Evolutionary conservation across 2,888 invertebrate genomes (phyloP).

Genomic region (Drosophila kambysellisi): DNA sequence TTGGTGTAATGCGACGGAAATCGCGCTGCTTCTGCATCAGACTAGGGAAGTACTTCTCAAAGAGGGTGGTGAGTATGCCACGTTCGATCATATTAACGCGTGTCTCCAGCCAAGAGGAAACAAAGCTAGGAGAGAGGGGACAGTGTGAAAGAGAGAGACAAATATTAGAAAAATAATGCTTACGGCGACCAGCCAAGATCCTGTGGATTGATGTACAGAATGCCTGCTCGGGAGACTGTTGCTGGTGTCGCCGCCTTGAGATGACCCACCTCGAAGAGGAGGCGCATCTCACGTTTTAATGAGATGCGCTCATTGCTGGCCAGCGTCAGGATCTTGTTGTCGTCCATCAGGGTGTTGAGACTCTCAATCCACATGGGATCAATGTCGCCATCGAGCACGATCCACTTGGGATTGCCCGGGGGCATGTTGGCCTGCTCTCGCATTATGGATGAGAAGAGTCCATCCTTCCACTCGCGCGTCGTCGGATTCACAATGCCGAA

Average conservation of each 20-base stretch:
- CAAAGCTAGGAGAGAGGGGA: conserved; percentile 87
- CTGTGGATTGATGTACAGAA: conserved; percentile 96
- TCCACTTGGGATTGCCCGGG: conserved; percentile 96
- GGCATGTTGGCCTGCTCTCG: conserved; percentile 95
- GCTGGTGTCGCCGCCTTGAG: conserved; percentile 97
- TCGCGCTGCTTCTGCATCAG: conserved; percentile 91
- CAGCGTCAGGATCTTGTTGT: conserved; percentile 97
- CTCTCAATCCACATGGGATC: conserved; percentile 95
- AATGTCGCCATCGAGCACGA: conserved; percentile 97
- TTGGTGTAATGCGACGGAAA: conserved; percentile 96
- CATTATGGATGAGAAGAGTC: conserved; percentile 96
- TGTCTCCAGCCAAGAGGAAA: conserved; percentile 95
- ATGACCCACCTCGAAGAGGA: conserved; percentile 96
- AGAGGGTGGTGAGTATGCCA: conserved; percentile 93
- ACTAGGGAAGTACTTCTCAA: conserved; percentile 97
- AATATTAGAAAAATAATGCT: conserved; percentile 82
- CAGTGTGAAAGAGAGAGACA: not conserved
- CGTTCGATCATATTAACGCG: conserved; percentile 91
- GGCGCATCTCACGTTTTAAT: conserved; percentile 93
- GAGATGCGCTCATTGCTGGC: conserved; percentile 98
- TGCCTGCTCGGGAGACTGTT: conserved; percentile 97
- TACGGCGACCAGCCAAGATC: conserved; percentile 98
- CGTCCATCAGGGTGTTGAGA: conserved; percentile 98
- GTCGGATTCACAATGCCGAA: conserved; percentile 97
- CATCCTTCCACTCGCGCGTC: conserved; percentile 96